Percentiles rank a stretch among this genome's conserved stretches.
phyloP scores from a whole-genome alignment of 2,888 invertebrate genomes.

The Melanostoma mellinum region DNA sequence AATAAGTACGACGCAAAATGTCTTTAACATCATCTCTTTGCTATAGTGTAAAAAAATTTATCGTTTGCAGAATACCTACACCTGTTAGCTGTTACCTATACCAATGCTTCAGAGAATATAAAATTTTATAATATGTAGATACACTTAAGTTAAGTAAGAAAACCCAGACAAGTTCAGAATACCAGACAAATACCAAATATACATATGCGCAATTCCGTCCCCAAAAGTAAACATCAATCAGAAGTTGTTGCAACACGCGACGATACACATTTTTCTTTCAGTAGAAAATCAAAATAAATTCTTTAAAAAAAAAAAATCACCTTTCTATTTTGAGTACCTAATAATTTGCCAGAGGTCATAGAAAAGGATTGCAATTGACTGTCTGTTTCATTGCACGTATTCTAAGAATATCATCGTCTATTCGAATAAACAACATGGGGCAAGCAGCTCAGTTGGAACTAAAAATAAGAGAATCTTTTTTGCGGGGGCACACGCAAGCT shows the following conservation, averaged over 20 bases:
- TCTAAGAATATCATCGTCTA: conserved; percentile 23
- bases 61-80: no score
- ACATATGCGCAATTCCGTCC: conserved; percentile 36
- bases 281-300: conserved; percentile 25
- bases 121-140: no score
- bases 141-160: conserved; percentile 7
- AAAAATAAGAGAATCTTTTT: conserved; percentile 18
- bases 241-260: conserved; percentile 10
- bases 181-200: conserved; percentile 23
- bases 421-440: background rate
- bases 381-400: conserved; percentile 30
- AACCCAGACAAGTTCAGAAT: conserved; percentile 31
- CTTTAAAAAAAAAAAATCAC: background rate
- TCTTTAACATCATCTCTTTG: background rate
- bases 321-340: conserved; percentile 41
- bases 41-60: no score
- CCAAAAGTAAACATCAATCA: conserved; percentile 48
- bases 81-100: no score
- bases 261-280: conserved; percentile 36
- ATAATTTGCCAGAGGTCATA: conserved; percentile 53
- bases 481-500: conserved; percentile 32
- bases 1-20: background rate
- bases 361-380: conserved; percentile 38
- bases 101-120: no score
- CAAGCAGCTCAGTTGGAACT: background rate